These are phyloP conservation scores for Phyllotreta cruciferae DNA, from an alignment of 2,888 invertebrate species.

Conservation along the genomic window DNA sequence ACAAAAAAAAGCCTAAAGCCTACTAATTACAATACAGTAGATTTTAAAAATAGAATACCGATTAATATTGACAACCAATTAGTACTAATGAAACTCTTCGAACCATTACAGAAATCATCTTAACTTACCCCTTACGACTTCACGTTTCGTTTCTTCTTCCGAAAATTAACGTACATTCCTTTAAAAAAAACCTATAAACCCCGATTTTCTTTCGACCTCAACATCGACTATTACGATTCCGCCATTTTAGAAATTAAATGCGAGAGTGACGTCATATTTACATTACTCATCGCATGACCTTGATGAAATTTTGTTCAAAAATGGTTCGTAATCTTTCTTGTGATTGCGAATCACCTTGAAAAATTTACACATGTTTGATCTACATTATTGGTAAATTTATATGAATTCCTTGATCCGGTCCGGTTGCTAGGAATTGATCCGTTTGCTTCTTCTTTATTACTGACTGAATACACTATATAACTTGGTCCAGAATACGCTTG, in stretches of 20 bases:
- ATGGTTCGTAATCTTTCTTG: constrained; percentile 21
- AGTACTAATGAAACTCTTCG: neutral
- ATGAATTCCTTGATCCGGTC: neutral
- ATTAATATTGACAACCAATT: constrained; percentile 6
- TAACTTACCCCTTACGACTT: constrained; percentile 31
- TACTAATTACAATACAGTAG: too few species aligned
- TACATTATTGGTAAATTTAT: neutral
- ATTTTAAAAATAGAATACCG: constrained; percentile 22
- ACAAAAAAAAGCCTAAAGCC: too few species aligned
- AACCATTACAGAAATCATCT: constrained; percentile 5
- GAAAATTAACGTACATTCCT: constrained; percentile 37
- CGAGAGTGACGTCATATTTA: constrained; percentile 40
- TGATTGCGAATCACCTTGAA: constrained; percentile 16
- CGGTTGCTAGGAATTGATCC: neutral
- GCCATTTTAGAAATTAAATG: constrained; percentile 44
- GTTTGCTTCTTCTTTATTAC: neutral
- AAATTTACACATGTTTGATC: neutral
- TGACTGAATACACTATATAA: too few species aligned
- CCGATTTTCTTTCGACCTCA: constrained; percentile 25
- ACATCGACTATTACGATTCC: constrained; percentile 39
- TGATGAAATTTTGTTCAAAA: constrained; percentile 29
- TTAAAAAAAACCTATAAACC: constrained; percentile 45
- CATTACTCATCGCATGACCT: constrained; percentile 38
- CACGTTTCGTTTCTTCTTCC: constrained; percentile 22
- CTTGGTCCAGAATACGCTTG: too few species aligned